These are phyloP conservation scores for Probaryconus sp. DNA, from an alignment of 1,140 invertebrate genomes.

Conservation along the genomic window DNA sequence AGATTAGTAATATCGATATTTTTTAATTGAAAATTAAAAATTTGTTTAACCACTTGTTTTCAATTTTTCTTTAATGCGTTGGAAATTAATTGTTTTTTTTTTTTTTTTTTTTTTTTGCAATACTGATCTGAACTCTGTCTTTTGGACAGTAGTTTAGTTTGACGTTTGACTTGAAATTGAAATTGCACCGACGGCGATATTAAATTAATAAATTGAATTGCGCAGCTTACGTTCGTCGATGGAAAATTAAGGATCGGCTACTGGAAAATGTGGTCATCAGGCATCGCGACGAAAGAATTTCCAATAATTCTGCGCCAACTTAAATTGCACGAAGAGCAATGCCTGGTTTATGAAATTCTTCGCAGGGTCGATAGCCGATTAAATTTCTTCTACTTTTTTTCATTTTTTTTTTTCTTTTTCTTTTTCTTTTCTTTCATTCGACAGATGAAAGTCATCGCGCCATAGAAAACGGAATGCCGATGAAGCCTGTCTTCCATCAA, in stretches of 20 bases:
- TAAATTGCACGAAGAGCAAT: slow-evolving; percentile 45
- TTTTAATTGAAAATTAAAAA: too few species aligned
- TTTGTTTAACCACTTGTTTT: too few species aligned
- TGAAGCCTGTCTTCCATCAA: slow-evolving; percentile 14
- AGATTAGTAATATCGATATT: too few species aligned
- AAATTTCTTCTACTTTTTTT: slow-evolving; percentile 25
- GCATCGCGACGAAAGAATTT: slow-evolving; percentile 43
- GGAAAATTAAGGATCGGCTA: slow-evolving; percentile 27
- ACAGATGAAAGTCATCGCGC: slow-evolving; percentile 8
- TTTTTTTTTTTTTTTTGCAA: too few species aligned
- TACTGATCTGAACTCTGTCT: too few species aligned
- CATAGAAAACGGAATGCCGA: slow-evolving; percentile 17
- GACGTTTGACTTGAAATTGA: too few species aligned
- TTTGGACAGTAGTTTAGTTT: too few species aligned
- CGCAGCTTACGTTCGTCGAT: slow-evolving; percentile 3
- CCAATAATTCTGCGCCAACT: slow-evolving; percentile 46
- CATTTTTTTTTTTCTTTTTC: neutral
- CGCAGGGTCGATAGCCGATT: slow-evolving; percentile 28
- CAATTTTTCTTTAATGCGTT: too few species aligned
- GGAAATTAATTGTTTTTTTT: too few species aligned
- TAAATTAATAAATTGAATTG: slow-evolving; percentile 39
- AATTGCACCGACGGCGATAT: slow-evolving; percentile 29
- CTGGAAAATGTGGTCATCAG: slow-evolving; percentile 47
- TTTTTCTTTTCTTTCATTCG: slow-evolving; percentile 1
- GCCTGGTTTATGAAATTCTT: slow-evolving; percentile 54